These are phyloP conservation scores for Lithophane ornitopus DNA, from an alignment of 2,888 invertebrate species.

Conservation along the genomic window DNA sequence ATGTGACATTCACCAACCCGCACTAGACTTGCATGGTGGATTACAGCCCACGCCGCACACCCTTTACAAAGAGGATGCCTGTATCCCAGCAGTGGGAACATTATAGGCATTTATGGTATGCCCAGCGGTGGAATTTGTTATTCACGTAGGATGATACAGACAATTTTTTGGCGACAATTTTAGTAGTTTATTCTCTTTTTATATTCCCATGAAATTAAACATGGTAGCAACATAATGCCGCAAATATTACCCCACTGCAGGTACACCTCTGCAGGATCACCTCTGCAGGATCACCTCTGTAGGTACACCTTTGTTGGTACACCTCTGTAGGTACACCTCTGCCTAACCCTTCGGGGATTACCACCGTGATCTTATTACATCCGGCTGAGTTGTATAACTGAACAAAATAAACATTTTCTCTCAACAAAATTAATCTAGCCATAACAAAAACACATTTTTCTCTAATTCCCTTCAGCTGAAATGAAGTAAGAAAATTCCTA, in stretches of 20 bases:
- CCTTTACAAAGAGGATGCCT: neutral
- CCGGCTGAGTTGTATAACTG: slow-evolving; percentile 14
- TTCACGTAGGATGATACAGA: neutral
- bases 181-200: neutral
- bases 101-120: neutral
- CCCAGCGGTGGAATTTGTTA: no score
- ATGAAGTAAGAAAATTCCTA: slow-evolving; percentile 42
- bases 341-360: neutral
- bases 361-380: neutral
- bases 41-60: neutral
- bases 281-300: no score
- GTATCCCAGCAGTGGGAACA: neutral
- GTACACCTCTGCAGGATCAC: neutral
- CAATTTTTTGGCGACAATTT: neutral
- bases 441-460: slow-evolving; percentile 44
- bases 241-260: neutral
- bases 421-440: slow-evolving; percentile 30
- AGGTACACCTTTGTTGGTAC: no score
- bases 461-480: slow-evolving; percentile 39
- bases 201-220: neutral
- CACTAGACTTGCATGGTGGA: neutral
- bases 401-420: slow-evolving; percentile 19
- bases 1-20: neutral
- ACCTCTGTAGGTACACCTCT: neutral
- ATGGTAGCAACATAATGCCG: neutral